A percentile compares a stretch with the other conserved stretches of the same genome.
Conservation (phyloP, 2,113 vertebrate genomes). For the Emberiza fucata region DNA sequence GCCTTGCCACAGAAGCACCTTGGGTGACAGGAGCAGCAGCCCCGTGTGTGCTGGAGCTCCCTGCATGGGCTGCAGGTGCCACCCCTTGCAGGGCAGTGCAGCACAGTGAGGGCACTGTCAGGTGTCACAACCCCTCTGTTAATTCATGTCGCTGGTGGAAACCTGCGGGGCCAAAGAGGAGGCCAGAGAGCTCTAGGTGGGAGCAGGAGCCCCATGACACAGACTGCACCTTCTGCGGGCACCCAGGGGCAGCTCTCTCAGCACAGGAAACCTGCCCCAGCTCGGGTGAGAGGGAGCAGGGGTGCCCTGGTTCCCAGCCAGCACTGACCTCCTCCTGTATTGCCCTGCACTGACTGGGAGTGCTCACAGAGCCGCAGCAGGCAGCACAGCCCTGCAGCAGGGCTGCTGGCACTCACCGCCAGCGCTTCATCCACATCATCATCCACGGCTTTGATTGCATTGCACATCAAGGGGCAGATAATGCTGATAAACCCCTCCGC, state of each 20-base stretch:
- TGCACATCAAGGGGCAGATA: not conserved
- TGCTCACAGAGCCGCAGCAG: not conserved
- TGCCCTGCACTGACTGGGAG: not conserved
- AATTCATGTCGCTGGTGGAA: too few species aligned
- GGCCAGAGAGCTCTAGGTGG: not conserved
- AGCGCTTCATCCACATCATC: not conserved
- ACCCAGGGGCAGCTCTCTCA: accelerated
- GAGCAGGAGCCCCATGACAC: not conserved
- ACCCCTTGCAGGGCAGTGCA: not conserved
- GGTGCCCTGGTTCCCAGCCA: not conserved
- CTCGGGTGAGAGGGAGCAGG: not conserved
- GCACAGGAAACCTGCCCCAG: not conserved
- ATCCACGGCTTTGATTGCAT: not conserved
- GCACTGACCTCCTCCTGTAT: not conserved
- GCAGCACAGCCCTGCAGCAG: not conserved
- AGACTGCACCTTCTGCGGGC: not conserved
- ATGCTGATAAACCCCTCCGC: not conserved
- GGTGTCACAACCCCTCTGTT: not conserved
- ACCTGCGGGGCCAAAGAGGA: not conserved
- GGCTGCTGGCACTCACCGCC: not conserved
- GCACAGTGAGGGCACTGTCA: accelerated
- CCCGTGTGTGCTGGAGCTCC: accelerated
- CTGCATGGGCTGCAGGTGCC: not conserved
- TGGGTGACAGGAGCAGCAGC: not conserved
- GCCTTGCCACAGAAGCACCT: not conserved